Evolutionary conservation across 2,113 vertebrate species (phyloP).

Genomic region (Dipodomys merriami): DNA sequence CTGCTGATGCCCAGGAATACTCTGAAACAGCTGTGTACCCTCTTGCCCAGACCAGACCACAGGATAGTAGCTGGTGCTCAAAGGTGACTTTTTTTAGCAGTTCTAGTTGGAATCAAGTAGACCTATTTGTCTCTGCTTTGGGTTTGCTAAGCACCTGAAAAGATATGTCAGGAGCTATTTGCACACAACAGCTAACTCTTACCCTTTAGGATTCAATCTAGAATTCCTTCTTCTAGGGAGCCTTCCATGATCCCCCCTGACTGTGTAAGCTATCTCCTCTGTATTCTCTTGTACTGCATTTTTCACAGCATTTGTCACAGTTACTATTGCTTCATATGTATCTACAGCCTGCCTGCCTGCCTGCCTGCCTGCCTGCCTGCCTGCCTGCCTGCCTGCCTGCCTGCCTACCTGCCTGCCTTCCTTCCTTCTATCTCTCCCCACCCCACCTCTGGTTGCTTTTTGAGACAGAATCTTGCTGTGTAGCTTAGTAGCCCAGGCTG

Average conservation of each 20-base stretch:
- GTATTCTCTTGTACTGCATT: neutral
- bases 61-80: slow-evolving; percentile 25
- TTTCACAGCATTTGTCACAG: neutral
- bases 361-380: too few species aligned
- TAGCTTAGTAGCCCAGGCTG: too few species aligned
- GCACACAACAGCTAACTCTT: slow-evolving; percentile 17
- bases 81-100: slow-evolving; percentile 56
- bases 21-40: slow-evolving; percentile 75
- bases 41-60: slow-evolving; percentile 10
- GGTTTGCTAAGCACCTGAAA: slow-evolving; percentile 54
- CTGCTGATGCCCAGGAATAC: slow-evolving; percentile 80
- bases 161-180: neutral
- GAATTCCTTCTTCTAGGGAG: neutral
- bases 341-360: too few species aligned
- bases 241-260: neutral
- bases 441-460: neutral
- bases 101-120: slow-evolving; percentile 57
- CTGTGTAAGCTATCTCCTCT: neutral
- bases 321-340: neutral
- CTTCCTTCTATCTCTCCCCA: too few species aligned
- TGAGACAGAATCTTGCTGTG: neutral
- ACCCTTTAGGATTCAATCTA: neutral
- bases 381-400: too few species aligned
- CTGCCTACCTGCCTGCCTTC: too few species aligned
- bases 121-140: slow-evolving; percentile 63